Percentiles rank a stretch among this genome's conserved stretches.
Evolutionary conservation across 1,140 invertebrate species (phyloP).

Genomic region (Tetramorium parvispinum): DNA sequence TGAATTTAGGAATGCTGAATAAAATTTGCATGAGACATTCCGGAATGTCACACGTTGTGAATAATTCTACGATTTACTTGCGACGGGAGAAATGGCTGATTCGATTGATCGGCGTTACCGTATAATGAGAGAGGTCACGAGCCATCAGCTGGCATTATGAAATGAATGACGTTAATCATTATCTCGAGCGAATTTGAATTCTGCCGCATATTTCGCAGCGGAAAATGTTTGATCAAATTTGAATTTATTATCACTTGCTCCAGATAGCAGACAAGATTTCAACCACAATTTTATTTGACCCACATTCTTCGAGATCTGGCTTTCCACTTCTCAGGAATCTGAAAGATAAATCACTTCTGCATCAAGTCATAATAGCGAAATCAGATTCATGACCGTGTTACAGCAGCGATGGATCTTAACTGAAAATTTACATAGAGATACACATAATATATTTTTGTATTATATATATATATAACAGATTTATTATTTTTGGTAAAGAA

Average conservation of each 20-base stretch:
- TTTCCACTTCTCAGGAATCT: conserved; percentile 6
- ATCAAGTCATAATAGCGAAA: conserved; percentile 32
- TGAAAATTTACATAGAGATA: not conserved
- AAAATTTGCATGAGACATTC: conserved; percentile 65
- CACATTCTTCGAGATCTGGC: conserved; percentile 17
- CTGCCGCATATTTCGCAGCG: not conserved
- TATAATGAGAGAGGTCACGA: conserved; percentile 46
- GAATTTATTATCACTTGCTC: conserved; percentile 29
- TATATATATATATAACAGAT: not conserved
- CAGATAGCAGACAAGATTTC: conserved; percentile 20
- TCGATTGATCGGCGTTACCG: conserved; percentile 36
- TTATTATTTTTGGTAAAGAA: not conserved
- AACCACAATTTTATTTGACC: conserved; percentile 45
- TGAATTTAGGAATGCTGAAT: conserved; percentile 67
- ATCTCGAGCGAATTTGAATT: not conserved
- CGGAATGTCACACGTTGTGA: conserved; percentile 62
- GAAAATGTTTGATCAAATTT: conserved; percentile 27
- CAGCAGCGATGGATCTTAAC: not conserved
- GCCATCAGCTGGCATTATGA: conserved; percentile 45
- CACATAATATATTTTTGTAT: not conserved
- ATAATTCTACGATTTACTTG: conserved; percentile 63
- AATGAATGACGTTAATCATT: conserved; percentile 58
- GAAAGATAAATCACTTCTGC: conserved; percentile 24
- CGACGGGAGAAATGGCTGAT: not conserved
- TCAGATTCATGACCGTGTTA: conserved; percentile 16